Base-by-base conservation (phyloP, 2,888 invertebrate species). In the Eumacrocentrus americanus region DNA sequence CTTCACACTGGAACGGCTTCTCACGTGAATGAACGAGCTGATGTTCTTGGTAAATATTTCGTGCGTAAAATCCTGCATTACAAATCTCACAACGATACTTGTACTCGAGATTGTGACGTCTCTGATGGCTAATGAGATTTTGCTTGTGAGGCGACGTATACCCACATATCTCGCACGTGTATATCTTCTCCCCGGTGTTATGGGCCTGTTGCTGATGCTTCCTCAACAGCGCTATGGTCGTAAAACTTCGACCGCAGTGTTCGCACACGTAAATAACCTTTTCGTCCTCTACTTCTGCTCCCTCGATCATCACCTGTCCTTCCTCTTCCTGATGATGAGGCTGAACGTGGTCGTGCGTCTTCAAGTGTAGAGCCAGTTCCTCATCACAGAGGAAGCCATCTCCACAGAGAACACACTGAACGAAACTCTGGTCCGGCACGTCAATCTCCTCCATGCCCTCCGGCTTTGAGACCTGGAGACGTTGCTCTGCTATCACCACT, bases 71-170 rank as follows among this genome's bases (percentile, higher is more conserved):
- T 2, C 72, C 74, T 0, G 70, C 69, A 1, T 73, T 73, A 63
- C 81, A 81, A 1, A 70, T 64, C 56, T 81, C 80, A 64, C 81
- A 81, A 7, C 73, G 70, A 56, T 74, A 78, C 54, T 79, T 80
- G 67, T 76, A 79, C 52, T 80, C 77, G 38, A 72, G 65, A 40
- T 73, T 71, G 66, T 79, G 78, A 1, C 74, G 70, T 2, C 70
- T 67, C 58, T 78, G 74, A 63, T 80, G 76, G 2, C 65, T 72
- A 1, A 70, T 64, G 1, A 80, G 62, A 50, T 72, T 74, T 7
- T 77, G 75, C 7, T 72, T 68, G 51, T 75, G 70, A 1, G 71
- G 60, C 18, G 74, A 73, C n/a, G 71, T 66, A 67, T 76, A 80
- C 3, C 72, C 75, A 55, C 79, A 79, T 2, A 65, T 66, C 20